Evolutionary conservation across 2,888 invertebrate genomes (phyloP).

Genomic region (Noctua janthina): DNA sequence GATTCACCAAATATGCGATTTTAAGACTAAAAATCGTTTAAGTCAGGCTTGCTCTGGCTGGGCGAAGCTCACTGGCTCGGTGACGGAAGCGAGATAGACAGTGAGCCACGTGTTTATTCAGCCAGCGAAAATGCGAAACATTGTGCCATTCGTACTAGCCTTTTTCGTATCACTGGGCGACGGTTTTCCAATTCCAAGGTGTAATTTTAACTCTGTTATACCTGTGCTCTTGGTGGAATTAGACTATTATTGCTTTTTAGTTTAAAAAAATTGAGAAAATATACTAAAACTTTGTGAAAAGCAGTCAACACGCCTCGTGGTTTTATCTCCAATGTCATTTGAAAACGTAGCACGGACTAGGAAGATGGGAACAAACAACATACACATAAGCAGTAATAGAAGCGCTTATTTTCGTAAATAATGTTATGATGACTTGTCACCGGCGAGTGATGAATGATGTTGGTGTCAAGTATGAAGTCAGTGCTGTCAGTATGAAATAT

Average conservation of each 20-base stretch:
- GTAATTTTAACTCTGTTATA: conserved; percentile 55
- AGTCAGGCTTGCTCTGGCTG: conserved; percentile 55
- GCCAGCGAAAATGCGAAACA: conserved; percentile 64
- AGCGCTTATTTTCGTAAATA: conserved; percentile 66
- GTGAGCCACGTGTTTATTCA: conserved; percentile 65
- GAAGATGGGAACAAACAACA: conserved; percentile 36
- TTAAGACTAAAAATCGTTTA: conserved; percentile 59
- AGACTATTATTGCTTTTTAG: conserved; percentile 7
- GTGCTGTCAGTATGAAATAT: conserved; percentile 47
- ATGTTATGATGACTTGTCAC: conserved; percentile 67
- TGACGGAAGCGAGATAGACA: conserved; percentile 67
- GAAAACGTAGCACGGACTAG: conserved; percentile 22
- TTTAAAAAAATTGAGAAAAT: not conserved
- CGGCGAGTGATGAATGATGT: conserved; percentile 58
- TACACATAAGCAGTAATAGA: conserved; percentile 59
- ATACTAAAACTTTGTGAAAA: not conserved
- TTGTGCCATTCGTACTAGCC: conserved; percentile 53
- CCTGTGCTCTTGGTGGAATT: conserved; percentile 21
- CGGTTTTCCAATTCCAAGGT: conserved; percentile 60
- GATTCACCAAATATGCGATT: conserved; percentile 52
- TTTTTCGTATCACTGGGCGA: conserved; percentile 61
- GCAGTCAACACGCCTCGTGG: conserved; percentile 29
- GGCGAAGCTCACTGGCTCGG: conserved; percentile 66
- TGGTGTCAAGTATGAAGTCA: conserved; percentile 55
- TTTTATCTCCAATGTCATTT: not conserved